Evolutionary conservation across 1,140 invertebrate species (phyloP), one percentile per base, ranked within the genome.

Genomic region (Papilio glaucus): DNA sequence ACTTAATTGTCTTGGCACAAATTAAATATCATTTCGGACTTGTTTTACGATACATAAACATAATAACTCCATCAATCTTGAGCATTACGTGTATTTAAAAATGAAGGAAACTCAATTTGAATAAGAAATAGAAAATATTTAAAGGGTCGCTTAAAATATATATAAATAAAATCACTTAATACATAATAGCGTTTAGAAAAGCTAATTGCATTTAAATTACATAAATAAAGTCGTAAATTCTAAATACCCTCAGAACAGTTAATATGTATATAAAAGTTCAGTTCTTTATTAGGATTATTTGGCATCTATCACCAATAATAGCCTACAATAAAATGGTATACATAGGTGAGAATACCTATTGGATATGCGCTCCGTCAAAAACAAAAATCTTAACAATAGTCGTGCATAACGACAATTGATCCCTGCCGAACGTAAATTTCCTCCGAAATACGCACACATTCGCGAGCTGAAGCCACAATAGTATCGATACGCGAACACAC

Each of bases 231-330:
- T 77, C 77, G 86, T 90, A 90, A 90, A 75, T 76, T 85, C 90
- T 92, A 93, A 87, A 89, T 93, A 93, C 90, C 91, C 91, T 93
- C 92, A 92, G 90, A 91, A 91, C 92, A 88, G 81, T 92, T 89
- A 93, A 90, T 90, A 91, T 89, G 88, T 91, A 93, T 93, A 93
- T 88, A 93, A 92, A 93, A 93, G 49, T 92, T 94, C 93, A 94
- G 93, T 94, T 94, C 93, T 93, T 93, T 93, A 93, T 90, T 90
- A 93, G 88, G 88, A 92, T 93, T 91, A 91, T 90, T 92, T 91
- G 91, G 92, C 90, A 90, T 89, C 85, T 88, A 91, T 92, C 89
- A 89, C 90, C 89, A 93, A 86, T 84, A 85, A 84, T 87, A 88
- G 73, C 85, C 85, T 91, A 91, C 88, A 78, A 85, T 87, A 84